These are phyloP conservation scores for Calephelis nemesis DNA, from an alignment of 1,140 invertebrate genomes.

Conservation along the genomic window DNA sequence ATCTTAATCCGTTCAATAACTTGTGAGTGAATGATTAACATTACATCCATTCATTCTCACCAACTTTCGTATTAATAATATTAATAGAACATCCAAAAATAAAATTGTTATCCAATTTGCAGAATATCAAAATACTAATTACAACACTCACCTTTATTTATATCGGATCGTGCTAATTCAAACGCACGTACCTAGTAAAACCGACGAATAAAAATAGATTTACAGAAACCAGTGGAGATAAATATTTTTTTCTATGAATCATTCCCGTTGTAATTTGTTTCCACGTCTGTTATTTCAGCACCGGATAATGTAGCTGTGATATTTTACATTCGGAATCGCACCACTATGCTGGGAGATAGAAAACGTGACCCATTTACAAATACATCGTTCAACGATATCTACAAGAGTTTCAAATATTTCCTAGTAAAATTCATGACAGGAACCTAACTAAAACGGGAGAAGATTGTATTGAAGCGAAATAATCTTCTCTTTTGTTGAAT, in stretches of 20 bases:
- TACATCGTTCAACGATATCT: constrained; percentile 2
- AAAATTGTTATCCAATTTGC: no score
- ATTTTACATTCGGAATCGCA: constrained; percentile 11
- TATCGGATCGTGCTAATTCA: neutral
- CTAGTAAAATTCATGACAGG: no score
- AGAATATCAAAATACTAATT: no score
- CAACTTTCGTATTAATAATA: no score
- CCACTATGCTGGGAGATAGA: constrained; percentile 13
- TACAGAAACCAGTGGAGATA: constrained; percentile 28
- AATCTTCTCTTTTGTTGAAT: constrained; percentile 6
- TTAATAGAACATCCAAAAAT: no score
- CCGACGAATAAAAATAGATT: constrained; percentile 34
- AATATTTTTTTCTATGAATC: constrained; percentile 44
- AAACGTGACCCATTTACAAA: constrained; percentile 10
- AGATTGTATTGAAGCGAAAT: no score
- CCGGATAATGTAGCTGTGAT: constrained; percentile 15
- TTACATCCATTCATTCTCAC: no score
- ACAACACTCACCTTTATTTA: neutral
- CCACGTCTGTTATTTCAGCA: constrained; percentile 34
- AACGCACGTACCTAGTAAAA: constrained; percentile 21
- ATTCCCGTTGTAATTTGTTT: constrained; percentile 33
- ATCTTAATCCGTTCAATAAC: no score
- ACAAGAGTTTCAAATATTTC: neutral
- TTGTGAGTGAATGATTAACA: no score
- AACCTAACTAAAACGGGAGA: no score